Percentiles rank a stretch among this genome's conserved stretches.
Evolutionary conservation across 1,140 invertebrate genomes (phyloP).

Genomic region (Nasonia vitripennis): DNA sequence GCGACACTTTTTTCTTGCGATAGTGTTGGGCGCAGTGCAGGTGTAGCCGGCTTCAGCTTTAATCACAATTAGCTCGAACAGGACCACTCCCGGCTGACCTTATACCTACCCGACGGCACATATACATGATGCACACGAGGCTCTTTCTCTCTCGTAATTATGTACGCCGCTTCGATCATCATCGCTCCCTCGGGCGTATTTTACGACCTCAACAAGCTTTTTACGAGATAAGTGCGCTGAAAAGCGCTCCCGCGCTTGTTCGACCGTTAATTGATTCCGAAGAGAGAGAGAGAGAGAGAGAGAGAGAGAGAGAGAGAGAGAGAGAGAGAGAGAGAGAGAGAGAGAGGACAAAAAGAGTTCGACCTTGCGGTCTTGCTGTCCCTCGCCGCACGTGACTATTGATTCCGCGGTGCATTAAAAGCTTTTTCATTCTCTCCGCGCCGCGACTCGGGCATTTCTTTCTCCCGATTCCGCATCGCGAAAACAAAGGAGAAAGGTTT

Average conservation of each 20-base stretch:
- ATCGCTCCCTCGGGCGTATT: background rate
- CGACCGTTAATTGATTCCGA: too few species aligned
- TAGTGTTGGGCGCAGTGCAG: too few species aligned
- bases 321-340: too few species aligned
- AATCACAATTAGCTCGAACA: conserved; percentile 7
- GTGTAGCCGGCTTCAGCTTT: background rate
- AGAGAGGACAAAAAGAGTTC: background rate
- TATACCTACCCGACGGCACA: background rate
- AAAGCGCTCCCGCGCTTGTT: background rate
- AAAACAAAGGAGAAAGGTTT: background rate
- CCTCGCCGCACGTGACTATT: background rate
- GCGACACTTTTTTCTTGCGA: background rate
- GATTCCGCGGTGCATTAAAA: background rate
- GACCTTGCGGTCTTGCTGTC: background rate
- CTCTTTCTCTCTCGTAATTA: background rate
- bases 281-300: too few species aligned
- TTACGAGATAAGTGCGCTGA: background rate
- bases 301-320: too few species aligned
- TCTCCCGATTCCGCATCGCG: background rate
- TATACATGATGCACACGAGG: background rate
- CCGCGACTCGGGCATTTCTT: too few species aligned
- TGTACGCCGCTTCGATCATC: background rate
- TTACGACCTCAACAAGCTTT: background rate
- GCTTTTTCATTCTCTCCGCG: too few species aligned
- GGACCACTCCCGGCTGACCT: conserved; percentile 1